phyloP scores from a whole-genome alignment of 2,113 vertebrate species.

The mouse (Mus musculus) region DNA sequence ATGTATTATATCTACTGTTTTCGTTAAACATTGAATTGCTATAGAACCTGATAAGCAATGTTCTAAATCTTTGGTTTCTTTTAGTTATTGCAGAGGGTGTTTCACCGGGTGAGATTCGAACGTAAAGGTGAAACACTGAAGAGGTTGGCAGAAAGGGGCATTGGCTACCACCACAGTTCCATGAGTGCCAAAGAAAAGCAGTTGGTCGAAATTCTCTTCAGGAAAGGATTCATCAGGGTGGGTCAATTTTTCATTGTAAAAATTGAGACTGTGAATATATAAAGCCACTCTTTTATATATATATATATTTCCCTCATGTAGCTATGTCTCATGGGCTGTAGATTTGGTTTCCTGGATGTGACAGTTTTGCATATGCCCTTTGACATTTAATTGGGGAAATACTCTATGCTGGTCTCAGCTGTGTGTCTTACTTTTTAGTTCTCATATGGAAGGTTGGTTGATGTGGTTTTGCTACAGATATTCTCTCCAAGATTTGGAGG shows the following conservation, averaged over 20 bases:
- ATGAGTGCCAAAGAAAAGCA: constrained; percentile 70
- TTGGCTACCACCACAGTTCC: constrained; percentile 84
- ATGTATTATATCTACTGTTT: not conserved
- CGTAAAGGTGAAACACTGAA: constrained; percentile 65
- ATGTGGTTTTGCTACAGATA: not conserved
- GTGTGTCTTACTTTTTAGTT: not conserved
- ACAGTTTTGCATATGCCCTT: not conserved
- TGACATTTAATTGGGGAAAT: not conserved
- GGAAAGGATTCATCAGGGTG: constrained; percentile 86
- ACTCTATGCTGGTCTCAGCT: not conserved
- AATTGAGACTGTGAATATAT: not conserved
- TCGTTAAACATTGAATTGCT: not conserved
- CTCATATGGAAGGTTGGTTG: not conserved
- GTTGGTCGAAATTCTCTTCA: constrained; percentile 86
- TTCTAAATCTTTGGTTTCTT: constrained; percentile 26
- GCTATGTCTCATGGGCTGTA: not conserved
- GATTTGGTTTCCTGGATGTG: not conserved
- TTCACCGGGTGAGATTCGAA: constrained; percentile 60
- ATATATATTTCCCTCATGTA: not conserved
- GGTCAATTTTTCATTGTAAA: constrained; percentile 56
- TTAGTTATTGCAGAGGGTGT: constrained; percentile 82
- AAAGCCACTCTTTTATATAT: not conserved
- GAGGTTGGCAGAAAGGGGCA: constrained; percentile 78
- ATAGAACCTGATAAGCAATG: constrained; percentile 18
- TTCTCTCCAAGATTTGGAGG: not conserved